Evolutionary conservation across 2,888 invertebrate genomes (phyloP).

Genomic region (Brenthis ino): DNA sequence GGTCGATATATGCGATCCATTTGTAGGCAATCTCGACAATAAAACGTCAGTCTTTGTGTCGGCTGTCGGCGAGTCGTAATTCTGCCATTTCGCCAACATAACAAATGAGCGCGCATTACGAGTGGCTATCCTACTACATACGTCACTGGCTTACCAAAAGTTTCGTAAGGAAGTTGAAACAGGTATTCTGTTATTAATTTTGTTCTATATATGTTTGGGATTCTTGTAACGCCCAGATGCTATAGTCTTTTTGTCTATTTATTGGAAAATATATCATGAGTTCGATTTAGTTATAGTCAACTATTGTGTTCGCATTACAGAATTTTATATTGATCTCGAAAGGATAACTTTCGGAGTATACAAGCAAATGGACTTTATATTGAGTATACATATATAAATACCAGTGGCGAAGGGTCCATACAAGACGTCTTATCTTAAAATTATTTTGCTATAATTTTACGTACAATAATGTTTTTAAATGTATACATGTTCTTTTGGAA

Average conservation of each 20-base stretch:
- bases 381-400: too few species aligned
- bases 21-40: conserved; percentile 74
- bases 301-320: too few species aligned
- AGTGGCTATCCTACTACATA: conserved; percentile 56
- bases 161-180: conserved; percentile 38
- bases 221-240: neutral
- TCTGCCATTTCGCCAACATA: conserved; percentile 70
- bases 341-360: too few species aligned
- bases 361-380: too few species aligned
- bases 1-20: conserved; percentile 64
- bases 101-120: conserved; percentile 75
- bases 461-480: too few species aligned
- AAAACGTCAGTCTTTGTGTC: conserved; percentile 73
- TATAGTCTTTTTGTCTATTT: neutral
- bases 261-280: neutral
- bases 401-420: too few species aligned
- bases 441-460: too few species aligned
- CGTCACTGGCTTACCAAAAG: conserved; percentile 49
- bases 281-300: neutral
- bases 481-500: too few species aligned
- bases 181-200: conserved; percentile 17
- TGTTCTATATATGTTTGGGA: conserved; percentile 3
- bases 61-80: conserved; percentile 62
- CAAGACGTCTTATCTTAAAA: too few species aligned
- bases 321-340: too few species aligned